Evolutionary conservation across 2,888 invertebrate genomes (phyloP).

Genomic region (Hyposoter dolosus): DNA sequence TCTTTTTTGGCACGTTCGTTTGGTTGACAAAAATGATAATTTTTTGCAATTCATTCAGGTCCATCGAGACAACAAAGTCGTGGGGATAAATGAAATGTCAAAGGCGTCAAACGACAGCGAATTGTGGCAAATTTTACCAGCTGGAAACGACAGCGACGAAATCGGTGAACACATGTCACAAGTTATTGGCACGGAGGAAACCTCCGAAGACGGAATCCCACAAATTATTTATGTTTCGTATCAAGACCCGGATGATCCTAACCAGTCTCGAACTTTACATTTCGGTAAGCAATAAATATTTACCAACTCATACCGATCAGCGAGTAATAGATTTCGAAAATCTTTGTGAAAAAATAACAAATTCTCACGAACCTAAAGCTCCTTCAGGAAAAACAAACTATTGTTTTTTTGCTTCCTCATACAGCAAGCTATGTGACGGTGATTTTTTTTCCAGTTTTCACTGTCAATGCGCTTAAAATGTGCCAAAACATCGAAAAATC

Average conservation of each 20-base stretch:
- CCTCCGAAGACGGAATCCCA: slow-evolving; percentile 81
- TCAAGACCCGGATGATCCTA: slow-evolving; percentile 84
- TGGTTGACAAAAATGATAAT: neutral
- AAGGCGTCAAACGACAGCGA: slow-evolving; percentile 75
- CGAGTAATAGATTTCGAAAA: neutral
- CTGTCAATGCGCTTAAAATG: too few species aligned
- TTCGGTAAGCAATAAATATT: slow-evolving; percentile 74
- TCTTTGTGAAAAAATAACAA: neutral
- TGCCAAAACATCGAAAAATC: too few species aligned
- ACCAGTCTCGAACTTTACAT: slow-evolving; percentile 83
- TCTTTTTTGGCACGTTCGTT: neutral
- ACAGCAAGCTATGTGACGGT: too few species aligned
- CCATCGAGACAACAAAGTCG: slow-evolving; percentile 80
- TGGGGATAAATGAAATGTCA: slow-evolving; percentile 71
- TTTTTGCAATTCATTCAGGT: slow-evolving; percentile 76
- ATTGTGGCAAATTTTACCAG: slow-evolving; percentile 82
- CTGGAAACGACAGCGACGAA: slow-evolving; percentile 75
- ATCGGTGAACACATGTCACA: slow-evolving; percentile 79
- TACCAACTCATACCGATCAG: neutral
- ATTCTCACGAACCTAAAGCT: neutral
- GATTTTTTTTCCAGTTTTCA: too few species aligned
- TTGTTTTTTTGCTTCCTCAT: neutral
- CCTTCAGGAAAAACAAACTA: neutral
- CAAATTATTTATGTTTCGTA: slow-evolving; percentile 86
- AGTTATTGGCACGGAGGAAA: slow-evolving; percentile 79